Evolutionary conservation across 2,113 vertebrate species (phyloP).

Genomic region (Peromyscus polionotus): DNA sequence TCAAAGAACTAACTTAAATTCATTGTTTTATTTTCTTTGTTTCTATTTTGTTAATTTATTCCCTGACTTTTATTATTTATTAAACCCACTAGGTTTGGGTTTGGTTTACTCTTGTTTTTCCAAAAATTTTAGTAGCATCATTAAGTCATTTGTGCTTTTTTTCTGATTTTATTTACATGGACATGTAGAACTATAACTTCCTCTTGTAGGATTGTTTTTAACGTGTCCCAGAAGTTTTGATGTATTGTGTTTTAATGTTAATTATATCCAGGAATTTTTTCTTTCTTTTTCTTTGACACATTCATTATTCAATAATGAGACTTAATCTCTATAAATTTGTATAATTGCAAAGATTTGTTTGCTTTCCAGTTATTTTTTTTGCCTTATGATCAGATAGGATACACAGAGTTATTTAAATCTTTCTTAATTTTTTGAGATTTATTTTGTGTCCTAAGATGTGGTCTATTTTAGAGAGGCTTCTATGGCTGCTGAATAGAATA

Average conservation of each 20-base stretch:
- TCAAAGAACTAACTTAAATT: not conserved
- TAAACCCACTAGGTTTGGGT: not conserved
- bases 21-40: not conserved
- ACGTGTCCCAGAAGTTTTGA: not conserved
- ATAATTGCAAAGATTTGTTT: not conserved
- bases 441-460: not conserved
- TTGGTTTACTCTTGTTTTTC: not conserved
- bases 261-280: not conserved
- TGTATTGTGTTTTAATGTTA: not conserved
- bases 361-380: not conserved
- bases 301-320: not conserved
- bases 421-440: not conserved
- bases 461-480: not conserved
- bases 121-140: not conserved
- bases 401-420: not conserved
- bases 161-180: not conserved
- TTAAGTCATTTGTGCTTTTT: not conserved
- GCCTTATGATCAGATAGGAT: not conserved
- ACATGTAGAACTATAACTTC: not conserved
- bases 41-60: not conserved
- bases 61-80: not conserved
- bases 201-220: not conserved
- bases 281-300: not conserved
- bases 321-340: not conserved
- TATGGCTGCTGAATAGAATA: not conserved